Conservation (phyloP, 2,113 vertebrate species). For the Tachycineta bicolor region DNA sequence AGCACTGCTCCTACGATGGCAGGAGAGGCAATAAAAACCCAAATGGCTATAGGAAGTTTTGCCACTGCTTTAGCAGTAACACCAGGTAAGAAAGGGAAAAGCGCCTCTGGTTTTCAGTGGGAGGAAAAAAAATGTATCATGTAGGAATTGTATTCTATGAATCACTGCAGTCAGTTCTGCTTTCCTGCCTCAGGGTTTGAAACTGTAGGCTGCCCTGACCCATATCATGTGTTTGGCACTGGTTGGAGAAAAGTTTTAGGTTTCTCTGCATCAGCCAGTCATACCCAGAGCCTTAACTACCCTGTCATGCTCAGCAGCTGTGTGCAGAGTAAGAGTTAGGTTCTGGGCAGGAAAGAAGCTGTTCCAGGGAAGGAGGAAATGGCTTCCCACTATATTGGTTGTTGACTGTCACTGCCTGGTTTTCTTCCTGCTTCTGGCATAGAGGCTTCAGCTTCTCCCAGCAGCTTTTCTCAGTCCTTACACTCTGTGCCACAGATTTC, state of each 20-base stretch:
- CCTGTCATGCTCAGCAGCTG: background rate
- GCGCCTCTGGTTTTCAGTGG: background rate
- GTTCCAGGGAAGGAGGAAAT: background rate
- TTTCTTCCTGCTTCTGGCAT: background rate
- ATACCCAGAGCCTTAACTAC: background rate
- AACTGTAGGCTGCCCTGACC: background rate
- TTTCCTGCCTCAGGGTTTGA: background rate
- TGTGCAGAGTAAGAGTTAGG: background rate
- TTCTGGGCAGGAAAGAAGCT: background rate
- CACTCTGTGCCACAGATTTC: background rate
- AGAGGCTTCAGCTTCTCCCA: background rate
- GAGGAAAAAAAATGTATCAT: background rate
- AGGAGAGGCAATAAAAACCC: background rate
- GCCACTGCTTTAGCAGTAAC: background rate
- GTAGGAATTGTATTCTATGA: background rate
- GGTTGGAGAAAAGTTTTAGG: background rate
- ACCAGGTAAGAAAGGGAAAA: background rate
- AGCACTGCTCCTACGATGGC: background rate
- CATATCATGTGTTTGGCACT: background rate
- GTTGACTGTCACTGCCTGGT: background rate
- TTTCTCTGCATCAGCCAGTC: background rate
- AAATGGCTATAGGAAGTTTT: background rate
- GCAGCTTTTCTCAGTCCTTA: background rate
- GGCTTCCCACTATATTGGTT: background rate
- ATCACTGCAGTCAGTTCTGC: background rate